Base-by-base conservation (phyloP, 2,888 invertebrate species). In the Ligdia adustata region DNA sequence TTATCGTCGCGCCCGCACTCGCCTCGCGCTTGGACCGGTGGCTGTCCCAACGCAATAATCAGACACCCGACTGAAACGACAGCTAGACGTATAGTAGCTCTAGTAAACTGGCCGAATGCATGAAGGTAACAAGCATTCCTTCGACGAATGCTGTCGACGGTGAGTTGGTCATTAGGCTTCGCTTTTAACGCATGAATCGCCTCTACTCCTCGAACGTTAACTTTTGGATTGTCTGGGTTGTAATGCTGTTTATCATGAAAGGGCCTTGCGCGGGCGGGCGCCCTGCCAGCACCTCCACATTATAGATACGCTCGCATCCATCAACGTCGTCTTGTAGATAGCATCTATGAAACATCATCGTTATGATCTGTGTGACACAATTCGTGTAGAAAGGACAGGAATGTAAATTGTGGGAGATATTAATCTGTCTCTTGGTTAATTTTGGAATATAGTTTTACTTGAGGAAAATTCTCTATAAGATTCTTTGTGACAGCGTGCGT, bases 91-190 rank as follows among this genome's bases (percentile, higher is more conserved):
- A 72, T 56, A 62, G 82, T 88, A 87, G 87, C 74, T 77, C 78
- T 87, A 86, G 83, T 75, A 78, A 69, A 71, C 76, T 78, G 81
- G 79, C 78, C 73, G 72, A 60, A 60, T 75, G 89, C 89, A 89
- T 89, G 88, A 81, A 79, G 85, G 83, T 82, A 79, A 75, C 70
- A 86, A 88, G 80, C 89, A 88, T 89, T 89, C 88, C 85, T 66
- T 75, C 72, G 69, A 85, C 89, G 89, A 89, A 81, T 88, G 89
- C 79, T 72, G 66, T 57, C 48, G 55, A 79, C 72, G 89, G 89
- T 89, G 82, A 89, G 89, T 89, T 73, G 62, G 64, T 69, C 71
- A 69, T 63, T 63, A 68, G 66, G 82, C 84, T 82, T 80, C 58
- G 86, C 86, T 79, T 60, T 61, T 57, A 64, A 64, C 72, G 62